A percentile compares a stretch with the other conserved stretches of the same genome.
phyloP scores from a whole-genome alignment of 2,113 vertebrate species.

The Corapipo altera region DNA sequence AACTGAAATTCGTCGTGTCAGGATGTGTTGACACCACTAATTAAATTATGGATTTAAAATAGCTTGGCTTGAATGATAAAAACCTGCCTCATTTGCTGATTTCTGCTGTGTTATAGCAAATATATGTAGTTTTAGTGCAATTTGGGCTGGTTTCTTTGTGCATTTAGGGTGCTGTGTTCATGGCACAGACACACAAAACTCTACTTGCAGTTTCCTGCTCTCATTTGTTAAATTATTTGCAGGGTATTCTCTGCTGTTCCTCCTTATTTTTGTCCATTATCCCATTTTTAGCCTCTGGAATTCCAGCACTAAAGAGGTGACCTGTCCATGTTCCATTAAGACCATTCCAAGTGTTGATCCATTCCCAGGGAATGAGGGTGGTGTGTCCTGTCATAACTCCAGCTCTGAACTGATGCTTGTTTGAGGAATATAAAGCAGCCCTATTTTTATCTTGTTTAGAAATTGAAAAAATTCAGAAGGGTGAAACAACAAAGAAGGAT shows the following conservation, averaged over 20 bases:
- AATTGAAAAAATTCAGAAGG: slow-evolving; percentile 96
- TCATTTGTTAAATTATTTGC: no score
- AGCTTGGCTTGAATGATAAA: accelerated
- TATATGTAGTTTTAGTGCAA: accelerated
- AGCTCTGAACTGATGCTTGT: background rate
- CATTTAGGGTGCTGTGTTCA: accelerated
- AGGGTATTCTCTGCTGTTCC: background rate
- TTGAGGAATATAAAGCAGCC: slow-evolving; percentile 23
- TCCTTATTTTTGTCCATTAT: background rate
- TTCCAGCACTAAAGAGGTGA: background rate
- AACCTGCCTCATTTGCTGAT: background rate
- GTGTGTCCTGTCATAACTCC: background rate
- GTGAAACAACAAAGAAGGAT: slow-evolving; percentile 88
- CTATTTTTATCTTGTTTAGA: slow-evolving; percentile 77
- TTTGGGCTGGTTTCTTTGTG: background rate
- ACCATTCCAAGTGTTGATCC: background rate
- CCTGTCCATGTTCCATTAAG: background rate
- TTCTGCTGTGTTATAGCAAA: accelerated
- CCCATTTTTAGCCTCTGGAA: background rate
- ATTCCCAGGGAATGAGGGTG: background rate
- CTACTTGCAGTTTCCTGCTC: accelerated
- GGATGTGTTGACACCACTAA: accelerated
- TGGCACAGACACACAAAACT: background rate
- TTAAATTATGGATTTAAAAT: background rate
- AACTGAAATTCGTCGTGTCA: accelerated